Base-by-base conservation (phyloP, 2,113 vertebrate species). In the Dromas ardeola region DNA sequence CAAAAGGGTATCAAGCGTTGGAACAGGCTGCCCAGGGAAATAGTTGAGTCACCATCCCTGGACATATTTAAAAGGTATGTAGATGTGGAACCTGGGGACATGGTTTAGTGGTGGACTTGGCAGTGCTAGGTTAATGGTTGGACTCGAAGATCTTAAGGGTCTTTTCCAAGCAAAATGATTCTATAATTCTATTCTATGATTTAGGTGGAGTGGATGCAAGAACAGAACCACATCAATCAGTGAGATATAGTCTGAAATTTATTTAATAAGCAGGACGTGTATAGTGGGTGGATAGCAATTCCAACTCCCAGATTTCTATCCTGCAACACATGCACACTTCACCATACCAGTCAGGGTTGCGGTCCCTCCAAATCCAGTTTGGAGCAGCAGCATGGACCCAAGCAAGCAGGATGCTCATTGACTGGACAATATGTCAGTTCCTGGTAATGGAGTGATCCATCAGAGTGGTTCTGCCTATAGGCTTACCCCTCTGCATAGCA, bases 391-490 rank as follows among this genome's bases (percentile, higher is more conserved):
- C 17, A 29, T 13, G 5, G 14, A 43, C 11, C 32, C 13, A 38
- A 29, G 10, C 5, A 59, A 76, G 5, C 13, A 66, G 13, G 11
- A 40, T 70, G 32, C 20, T 70, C 15, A 8, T 11, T 91, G 34
- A 38, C 8, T 5, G 2, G 18, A 27, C 4, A 22, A 43, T 0
- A 3, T 43, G 10, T 15, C 52, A 20, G 4, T 50, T 59, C 32
- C 32, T 58, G 36, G 18, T 29, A 72, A 27, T 25, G 15, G 18
- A 23, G 22, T 45, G 27, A 52, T 21, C 9, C 14, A 12, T 30
- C 27, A 45, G 15, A 58, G 2, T 59, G 11, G 3, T 29, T 43
- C 36, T 79, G 43, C 23, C 38, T 23, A n/a, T 52, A 12, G 18
- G 8, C 18, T 74, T 67, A 32, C 11, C 10, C 27, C n/a, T 30